Evolutionary conservation across 2,113 vertebrate species (phyloP).

Genomic region (Emydura subglobosa): DNA sequence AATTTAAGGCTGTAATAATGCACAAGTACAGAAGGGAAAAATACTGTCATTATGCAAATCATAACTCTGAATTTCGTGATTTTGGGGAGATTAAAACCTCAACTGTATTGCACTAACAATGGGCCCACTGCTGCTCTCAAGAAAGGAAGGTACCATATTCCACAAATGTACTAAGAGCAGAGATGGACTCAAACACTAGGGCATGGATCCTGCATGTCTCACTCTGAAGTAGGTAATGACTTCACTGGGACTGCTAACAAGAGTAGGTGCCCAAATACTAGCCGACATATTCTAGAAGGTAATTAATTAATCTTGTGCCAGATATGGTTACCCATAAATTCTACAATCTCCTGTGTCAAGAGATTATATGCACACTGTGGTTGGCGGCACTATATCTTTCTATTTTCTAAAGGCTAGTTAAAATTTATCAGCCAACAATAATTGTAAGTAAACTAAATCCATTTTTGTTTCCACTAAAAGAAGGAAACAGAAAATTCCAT

Average conservation of each 20-base stretch:
- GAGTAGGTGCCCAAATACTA: background rate
- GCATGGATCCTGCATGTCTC: background rate
- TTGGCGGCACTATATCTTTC: background rate
- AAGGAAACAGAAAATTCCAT: background rate
- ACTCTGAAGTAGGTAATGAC: background rate
- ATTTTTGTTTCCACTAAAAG: accelerated
- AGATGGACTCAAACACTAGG: background rate
- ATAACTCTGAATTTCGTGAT: background rate
- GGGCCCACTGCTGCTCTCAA: too few relatives aligned
- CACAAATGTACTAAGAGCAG: background rate
- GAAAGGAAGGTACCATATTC: too few relatives aligned
- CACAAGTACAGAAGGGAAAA: background rate
- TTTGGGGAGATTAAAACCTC: background rate
- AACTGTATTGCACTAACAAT: background rate
- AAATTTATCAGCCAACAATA: background rate
- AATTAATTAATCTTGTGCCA: background rate
- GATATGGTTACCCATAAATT: too few relatives aligned
- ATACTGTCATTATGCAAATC: background rate
- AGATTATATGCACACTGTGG: too few relatives aligned
- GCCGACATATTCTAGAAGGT: background rate
- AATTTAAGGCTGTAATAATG: background rate
- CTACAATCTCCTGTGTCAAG: too few relatives aligned
- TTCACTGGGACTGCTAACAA: background rate
- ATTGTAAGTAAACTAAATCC: background rate
- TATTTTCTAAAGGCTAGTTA: background rate